Base-by-base conservation (phyloP, 2,113 vertebrate species). In the Elephantulus edwardii region DNA sequence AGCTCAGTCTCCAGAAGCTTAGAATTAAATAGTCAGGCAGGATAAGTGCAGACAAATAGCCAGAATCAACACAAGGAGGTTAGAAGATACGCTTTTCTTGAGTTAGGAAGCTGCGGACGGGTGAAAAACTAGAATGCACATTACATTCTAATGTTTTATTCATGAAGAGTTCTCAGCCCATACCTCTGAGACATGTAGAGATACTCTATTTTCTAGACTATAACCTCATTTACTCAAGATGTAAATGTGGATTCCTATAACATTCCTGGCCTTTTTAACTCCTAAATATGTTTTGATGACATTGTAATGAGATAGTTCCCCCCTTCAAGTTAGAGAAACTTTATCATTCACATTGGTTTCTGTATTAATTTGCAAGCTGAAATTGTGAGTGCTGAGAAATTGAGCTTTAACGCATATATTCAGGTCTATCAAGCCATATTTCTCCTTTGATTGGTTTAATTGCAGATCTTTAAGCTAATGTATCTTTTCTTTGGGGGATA, bases 381-480 rank as follows among this genome's bases (percentile, higher is more conserved):
- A 96, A 96, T 92, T 95, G 20, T 76, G 81, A 94, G 62, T 94
- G 94, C 89, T 88, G 91, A 95, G 95, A 96, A 94, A 96, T 96
- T 95, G 95, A 96, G 83, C 38, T 96, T 56, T 95, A 70, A 86
- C 90, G 58, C 35, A 90, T 90, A 70, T 88, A 91, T 90, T 90
- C 86, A 91, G 91, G 92, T 95, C 84, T 96, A 83, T 91, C 87
- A 83, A 96, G 90, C 42, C 86, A 94, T 83, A 96, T 88, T 93
- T 90, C 95, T 83, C 50, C 88, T 96, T 96, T 93, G 93, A 92
- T 96, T 95, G 74, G 86, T 96, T 96, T 95, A 95, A 97, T 96
- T 97, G 83, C 80, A 90, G 46, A 88, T 93, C 2, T 20, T 88
- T 93, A 92, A 62, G 6, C 28, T 95, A 48, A 60, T 70, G 71